These are phyloP conservation scores for Astreopora myriophthalma DNA, from an alignment of 64 coral and sea anemone species.

Conservation along the genomic window DNA sequence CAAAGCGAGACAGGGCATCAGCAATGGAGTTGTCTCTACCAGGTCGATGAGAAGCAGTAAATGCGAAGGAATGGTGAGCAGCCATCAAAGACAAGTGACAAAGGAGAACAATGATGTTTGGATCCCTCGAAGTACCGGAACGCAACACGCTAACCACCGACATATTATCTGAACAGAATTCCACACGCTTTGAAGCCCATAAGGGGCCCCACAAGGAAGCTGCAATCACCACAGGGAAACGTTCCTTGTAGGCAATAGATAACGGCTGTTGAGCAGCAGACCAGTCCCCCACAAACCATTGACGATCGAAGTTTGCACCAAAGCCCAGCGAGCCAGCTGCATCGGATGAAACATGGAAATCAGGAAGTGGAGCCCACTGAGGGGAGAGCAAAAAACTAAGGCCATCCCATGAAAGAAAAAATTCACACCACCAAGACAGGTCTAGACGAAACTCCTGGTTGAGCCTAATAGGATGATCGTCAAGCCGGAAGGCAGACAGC, in stretches of 20 bases:
- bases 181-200: neutral
- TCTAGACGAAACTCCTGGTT: too few species aligned
- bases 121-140: neutral
- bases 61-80: too few species aligned
- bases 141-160: neutral
- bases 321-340: neutral
- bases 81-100: too few species aligned
- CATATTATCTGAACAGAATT: neutral
- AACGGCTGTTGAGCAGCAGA: too few species aligned
- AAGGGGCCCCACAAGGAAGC: neutral
- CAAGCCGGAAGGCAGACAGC: too few species aligned
- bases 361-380: too few species aligned
- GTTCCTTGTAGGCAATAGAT: neutral
- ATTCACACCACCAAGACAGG: too few species aligned
- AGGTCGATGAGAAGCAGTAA: neutral
- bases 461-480: too few species aligned
- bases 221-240: neutral
- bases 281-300: too few species aligned
- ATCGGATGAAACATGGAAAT: neutral
- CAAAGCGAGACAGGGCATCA: constrained; percentile 23
- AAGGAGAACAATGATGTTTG: neutral
- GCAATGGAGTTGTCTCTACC: neutral
- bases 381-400: too few species aligned
- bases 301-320: neutral
- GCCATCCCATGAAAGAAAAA: too few species aligned